Conservation (phyloP, 1,140 invertebrate species). For the Trichonephila clavata region DNA sequence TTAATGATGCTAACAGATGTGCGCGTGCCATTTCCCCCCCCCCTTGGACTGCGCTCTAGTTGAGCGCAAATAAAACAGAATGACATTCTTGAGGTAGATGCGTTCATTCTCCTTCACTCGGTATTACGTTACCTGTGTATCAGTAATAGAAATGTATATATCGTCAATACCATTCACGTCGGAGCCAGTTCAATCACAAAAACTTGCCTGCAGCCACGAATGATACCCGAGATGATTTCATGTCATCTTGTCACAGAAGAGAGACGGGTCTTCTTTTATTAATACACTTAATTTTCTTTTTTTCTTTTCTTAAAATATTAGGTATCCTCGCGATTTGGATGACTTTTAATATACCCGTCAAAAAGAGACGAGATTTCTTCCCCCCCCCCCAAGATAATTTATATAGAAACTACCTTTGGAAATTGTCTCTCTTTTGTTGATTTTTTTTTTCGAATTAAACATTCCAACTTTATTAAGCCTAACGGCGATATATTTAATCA, state of each 20-base stretch:
- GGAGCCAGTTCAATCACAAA: background rate
- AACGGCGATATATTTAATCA: background rate
- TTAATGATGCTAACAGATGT: slow-evolving; percentile 61
- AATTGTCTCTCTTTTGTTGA: background rate
- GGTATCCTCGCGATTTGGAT: background rate
- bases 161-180: background rate
- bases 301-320: background rate
- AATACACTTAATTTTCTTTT: slow-evolving; percentile 1
- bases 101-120: background rate
- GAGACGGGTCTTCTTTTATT: slow-evolving; percentile 27
- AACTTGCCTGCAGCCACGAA: background rate
- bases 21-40: background rate
- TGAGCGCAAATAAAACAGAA: slow-evolving; percentile 30
- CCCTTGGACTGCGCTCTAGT: background rate
- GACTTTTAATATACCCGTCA: slow-evolving; percentile 57
- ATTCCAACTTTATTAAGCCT: background rate
- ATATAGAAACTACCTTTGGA: background rate
- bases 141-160: slow-evolving; percentile 25
- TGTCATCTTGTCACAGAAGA: slow-evolving; percentile 61
- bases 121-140: slow-evolving; percentile 9
- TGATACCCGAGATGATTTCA: slow-evolving; percentile 38
- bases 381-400: background rate
- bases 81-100: slow-evolving; percentile 14
- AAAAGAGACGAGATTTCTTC: background rate
- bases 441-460: background rate